Evolutionary conservation across 2,797 vertebrate species (phyloP).

Genomic region (Pteropus rufus): DNA sequence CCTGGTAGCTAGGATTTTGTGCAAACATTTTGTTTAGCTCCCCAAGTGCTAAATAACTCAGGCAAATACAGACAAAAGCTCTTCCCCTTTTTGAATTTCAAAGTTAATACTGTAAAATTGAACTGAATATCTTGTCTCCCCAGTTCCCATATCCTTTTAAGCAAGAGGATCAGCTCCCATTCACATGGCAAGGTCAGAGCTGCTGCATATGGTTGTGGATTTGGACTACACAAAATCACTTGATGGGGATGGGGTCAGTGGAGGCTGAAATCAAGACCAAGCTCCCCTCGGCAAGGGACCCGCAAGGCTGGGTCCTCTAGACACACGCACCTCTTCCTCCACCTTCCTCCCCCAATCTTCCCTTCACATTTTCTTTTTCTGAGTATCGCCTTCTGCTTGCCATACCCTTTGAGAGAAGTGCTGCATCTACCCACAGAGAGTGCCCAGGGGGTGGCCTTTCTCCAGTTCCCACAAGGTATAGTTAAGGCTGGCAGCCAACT

Average conservation of each 20-base stretch:
- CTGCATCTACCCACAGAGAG: neutral
- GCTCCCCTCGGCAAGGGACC: neutral
- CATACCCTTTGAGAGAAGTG: neutral
- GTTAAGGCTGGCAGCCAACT: neutral
- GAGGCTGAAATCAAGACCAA: neutral
- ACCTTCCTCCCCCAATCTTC: neutral
- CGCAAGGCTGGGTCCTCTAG: neutral
- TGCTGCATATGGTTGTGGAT: neutral
- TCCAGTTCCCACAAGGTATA: neutral
- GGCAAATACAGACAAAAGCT: slow-evolving; percentile 4
- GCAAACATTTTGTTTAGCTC: neutral
- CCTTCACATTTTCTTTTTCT: neutral
- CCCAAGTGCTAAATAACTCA: neutral
- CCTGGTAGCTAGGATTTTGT: neutral
- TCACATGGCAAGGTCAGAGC: neutral
- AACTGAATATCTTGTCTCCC: neutral
- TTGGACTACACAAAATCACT: neutral
- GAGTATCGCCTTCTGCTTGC: neutral
- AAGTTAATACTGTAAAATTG: neutral
- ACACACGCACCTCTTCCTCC: neutral
- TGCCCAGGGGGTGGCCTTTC: neutral
- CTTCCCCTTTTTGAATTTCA: slow-evolving; percentile 20
- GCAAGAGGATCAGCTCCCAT: neutral
- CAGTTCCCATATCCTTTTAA: neutral
- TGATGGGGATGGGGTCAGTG: neutral